A percentile compares a stretch with the other conserved stretches of the same genome.
Evolutionary conservation across 2,888 invertebrate species (phyloP).

Genomic region (Aspidiotus destructor): DNA sequence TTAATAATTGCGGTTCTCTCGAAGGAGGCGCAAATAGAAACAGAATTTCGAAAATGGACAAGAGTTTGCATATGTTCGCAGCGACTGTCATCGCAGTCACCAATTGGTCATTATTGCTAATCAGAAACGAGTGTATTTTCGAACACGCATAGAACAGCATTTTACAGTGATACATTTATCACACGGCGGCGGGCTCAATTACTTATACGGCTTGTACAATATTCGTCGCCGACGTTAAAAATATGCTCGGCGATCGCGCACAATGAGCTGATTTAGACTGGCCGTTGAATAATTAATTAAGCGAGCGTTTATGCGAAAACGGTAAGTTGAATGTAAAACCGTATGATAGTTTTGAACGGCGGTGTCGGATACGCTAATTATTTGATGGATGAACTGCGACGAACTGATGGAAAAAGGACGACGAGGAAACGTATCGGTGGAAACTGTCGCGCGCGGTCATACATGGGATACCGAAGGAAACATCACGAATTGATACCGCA

Average conservation of each 20-base stretch:
- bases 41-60: no score
- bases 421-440: neutral
- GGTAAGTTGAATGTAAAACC: constrained; percentile 15
- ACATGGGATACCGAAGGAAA: constrained; percentile 10
- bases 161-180: neutral
- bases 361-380: constrained; percentile 24
- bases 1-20: no score
- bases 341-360: constrained; percentile 29
- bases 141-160: neutral
- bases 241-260: constrained; percentile 14
- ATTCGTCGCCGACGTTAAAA: constrained; percentile 23
- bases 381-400: constrained; percentile 29
- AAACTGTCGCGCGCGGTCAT: constrained; percentile 12
- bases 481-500: constrained; percentile 16
- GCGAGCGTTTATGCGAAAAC: constrained; percentile 21
- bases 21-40: no score
- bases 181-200: neutral
- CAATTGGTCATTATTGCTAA: no score
- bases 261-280: constrained; percentile 17
- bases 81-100: no score
- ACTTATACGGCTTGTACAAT: constrained; percentile 2
- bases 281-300: constrained; percentile 28
- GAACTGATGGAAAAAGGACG: neutral
- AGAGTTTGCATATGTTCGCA: no score
- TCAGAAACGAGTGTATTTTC: no score